Evolutionary conservation across 2,888 invertebrate species (phyloP).

Genomic region (Camptogramma bilineatum): DNA sequence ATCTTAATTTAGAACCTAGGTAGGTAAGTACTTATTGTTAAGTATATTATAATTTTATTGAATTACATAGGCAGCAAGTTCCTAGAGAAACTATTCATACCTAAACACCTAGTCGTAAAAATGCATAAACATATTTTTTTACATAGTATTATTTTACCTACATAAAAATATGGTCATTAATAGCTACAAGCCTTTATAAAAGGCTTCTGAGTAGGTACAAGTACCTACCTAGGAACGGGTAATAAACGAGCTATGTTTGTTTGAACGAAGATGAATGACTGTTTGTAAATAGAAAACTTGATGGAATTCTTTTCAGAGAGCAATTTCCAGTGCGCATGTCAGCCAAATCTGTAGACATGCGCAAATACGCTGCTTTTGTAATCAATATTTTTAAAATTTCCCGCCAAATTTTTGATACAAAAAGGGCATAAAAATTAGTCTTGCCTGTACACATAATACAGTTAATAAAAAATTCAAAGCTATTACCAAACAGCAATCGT

Average conservation of each 20-base stretch:
- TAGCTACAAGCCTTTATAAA: background rate
- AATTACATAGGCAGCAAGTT: too few species aligned
- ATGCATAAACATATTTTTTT: too few species aligned
- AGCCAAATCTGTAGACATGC: conserved; percentile 43
- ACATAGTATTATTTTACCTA: too few species aligned
- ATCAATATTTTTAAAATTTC: conserved; percentile 54
- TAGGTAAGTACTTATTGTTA: too few species aligned
- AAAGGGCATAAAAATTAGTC: too few species aligned
- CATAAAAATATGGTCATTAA: conserved; percentile 10
- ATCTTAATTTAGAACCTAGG: too few species aligned
- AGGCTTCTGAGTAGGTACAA: background rate
- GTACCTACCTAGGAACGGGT: conserved; percentile 2
- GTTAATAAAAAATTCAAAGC: too few species aligned
- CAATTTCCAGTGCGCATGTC: conserved; percentile 51
- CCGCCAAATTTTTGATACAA: conserved; percentile 43
- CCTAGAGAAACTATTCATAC: too few species aligned
- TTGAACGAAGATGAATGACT: conserved; percentile 40
- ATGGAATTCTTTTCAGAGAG: conserved; percentile 40
- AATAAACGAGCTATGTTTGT: conserved; percentile 31
- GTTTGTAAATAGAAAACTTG: conserved; percentile 45
- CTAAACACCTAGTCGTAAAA: too few species aligned
- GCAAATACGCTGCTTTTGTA: conserved; percentile 25
- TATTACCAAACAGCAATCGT: too few species aligned
- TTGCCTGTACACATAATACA: too few species aligned
- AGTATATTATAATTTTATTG: too few species aligned